Conservation (phyloP, 1,140 invertebrate species). For the Caerostris darwini region DNA sequence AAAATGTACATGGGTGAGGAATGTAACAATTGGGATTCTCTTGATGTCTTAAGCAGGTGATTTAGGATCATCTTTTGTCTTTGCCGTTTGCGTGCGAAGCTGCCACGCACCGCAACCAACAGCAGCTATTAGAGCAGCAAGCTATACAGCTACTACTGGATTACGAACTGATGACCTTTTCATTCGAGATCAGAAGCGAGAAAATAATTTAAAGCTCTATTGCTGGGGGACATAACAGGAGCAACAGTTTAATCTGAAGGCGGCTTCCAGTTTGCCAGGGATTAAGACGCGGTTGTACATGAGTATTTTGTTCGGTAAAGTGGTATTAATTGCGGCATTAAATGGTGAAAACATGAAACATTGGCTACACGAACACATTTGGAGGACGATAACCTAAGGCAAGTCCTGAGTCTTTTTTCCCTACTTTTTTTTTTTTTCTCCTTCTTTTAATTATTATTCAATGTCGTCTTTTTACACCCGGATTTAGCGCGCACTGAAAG, state of each 20-base stretch:
- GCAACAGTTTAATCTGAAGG: not conserved
- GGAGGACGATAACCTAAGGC: constrained; percentile 6
- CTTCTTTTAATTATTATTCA: not conserved
- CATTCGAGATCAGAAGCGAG: not conserved
- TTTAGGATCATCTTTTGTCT: constrained; percentile 70
- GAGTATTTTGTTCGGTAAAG: constrained; percentile 38
- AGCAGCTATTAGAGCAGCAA: constrained; percentile 9
- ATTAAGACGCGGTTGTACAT: constrained; percentile 36
- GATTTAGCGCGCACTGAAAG: constrained; percentile 25
- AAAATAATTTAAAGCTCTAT: constrained; percentile 26
- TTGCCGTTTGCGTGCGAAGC: constrained; percentile 56
- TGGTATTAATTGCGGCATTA: constrained; percentile 64
- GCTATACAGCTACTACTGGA: constrained; percentile 39
- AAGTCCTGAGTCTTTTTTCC: not conserved
- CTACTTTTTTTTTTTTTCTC: not conserved
- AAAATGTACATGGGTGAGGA: not conserved
- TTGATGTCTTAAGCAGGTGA: constrained; percentile 66
- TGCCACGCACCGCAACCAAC: not conserved
- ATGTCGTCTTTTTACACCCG: not conserved
- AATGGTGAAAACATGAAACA: constrained; percentile 25
- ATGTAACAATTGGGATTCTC: constrained; percentile 6
- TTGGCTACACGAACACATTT: constrained; percentile 34
- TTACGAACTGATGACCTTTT: constrained; percentile 69
- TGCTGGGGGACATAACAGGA: not conserved
- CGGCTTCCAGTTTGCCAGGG: not conserved